Conservation (phyloP, 2,888 invertebrate genomes). For the Prosopocoilus inquinatus region DNA sequence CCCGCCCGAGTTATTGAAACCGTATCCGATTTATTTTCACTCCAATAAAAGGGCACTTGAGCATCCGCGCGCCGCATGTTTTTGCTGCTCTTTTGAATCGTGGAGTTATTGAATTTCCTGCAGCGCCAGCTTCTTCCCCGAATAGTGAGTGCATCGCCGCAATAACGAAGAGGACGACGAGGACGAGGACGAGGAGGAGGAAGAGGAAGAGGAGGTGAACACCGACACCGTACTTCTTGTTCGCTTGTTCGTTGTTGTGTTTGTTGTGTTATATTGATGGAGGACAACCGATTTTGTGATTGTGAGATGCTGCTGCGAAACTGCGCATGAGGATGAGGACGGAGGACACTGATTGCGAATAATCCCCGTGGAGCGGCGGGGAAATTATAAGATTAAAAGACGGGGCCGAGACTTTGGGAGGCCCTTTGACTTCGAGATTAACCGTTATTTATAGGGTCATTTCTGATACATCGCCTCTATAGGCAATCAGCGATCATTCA, state of each 20-base stretch:
- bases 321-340: not conserved
- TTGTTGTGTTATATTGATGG: too few relatives aligned
- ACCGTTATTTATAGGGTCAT: slow-evolving; percentile 47
- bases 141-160: too few relatives aligned
- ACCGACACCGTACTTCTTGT: too few relatives aligned
- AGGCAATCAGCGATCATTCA: slow-evolving; percentile 48
- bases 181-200: too few relatives aligned
- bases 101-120: slow-evolving; percentile 4
- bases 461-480: slow-evolving; percentile 43
- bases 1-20: slow-evolving; percentile 2
- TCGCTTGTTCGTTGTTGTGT: too few relatives aligned
- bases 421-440: slow-evolving; percentile 45
- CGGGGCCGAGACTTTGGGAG: slow-evolving; percentile 33
- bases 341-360: slow-evolving; percentile 30
- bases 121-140: not conserved
- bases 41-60: slow-evolving; percentile 1
- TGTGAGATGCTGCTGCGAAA: not conserved
- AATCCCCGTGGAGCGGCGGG: slow-evolving; percentile 32
- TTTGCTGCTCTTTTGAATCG: slow-evolving; percentile 5
- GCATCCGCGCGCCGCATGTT: slow-evolving; percentile 1
- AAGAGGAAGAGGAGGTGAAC: too few relatives aligned
- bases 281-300: too few relatives aligned
- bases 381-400: slow-evolving; percentile 43
- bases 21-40: slow-evolving; percentile 4
- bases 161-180: too few relatives aligned